phyloP scores from a whole-genome alignment of 2,113 vertebrate species.

The Anoplopoma fimbria region DNA sequence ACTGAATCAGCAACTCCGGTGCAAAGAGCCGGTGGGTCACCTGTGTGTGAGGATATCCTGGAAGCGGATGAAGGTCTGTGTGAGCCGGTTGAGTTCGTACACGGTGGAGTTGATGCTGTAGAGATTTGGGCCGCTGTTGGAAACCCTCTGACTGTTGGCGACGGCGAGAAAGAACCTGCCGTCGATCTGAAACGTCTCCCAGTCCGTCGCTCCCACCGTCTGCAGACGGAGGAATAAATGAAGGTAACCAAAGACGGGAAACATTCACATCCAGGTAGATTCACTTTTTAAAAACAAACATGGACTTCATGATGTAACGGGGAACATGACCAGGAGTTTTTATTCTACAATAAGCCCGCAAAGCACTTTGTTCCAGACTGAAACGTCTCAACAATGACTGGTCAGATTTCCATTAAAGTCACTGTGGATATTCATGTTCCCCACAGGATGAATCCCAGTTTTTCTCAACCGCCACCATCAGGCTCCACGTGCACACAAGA shows the following conservation, averaged over 20 bases:
- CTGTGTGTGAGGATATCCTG: slow-evolving; percentile 96
- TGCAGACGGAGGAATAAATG: slow-evolving; percentile 48
- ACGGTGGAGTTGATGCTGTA: slow-evolving; percentile 96
- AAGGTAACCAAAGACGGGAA: background rate
- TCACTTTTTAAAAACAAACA: too few relatives aligned
- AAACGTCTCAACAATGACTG: too few relatives aligned
- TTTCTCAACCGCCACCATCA: too few relatives aligned
- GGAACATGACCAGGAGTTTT: too few relatives aligned
- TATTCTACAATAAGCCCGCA: too few relatives aligned
- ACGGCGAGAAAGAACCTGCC: slow-evolving; percentile 92
- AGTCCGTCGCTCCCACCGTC: slow-evolving; percentile 95
- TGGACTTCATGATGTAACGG: background rate
- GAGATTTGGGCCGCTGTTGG: slow-evolving; percentile 74
- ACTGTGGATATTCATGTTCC: too few relatives aligned
- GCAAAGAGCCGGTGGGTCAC: slow-evolving; percentile 49
- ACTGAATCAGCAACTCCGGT: too few relatives aligned
- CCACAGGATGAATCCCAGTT: too few relatives aligned
- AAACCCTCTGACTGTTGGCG: slow-evolving; percentile 93
- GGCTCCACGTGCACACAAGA: too few relatives aligned
- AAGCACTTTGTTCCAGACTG: too few relatives aligned
- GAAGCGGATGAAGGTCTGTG: slow-evolving; percentile 92
- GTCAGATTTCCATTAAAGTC: too few relatives aligned
- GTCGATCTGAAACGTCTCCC: slow-evolving; percentile 91
- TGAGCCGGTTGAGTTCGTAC: slow-evolving; percentile 92
- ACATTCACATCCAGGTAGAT: background rate